These are phyloP conservation scores for Triplophysa siluroides DNA, from an alignment of 2,113 vertebrate genomes.

Conservation along the genomic window DNA sequence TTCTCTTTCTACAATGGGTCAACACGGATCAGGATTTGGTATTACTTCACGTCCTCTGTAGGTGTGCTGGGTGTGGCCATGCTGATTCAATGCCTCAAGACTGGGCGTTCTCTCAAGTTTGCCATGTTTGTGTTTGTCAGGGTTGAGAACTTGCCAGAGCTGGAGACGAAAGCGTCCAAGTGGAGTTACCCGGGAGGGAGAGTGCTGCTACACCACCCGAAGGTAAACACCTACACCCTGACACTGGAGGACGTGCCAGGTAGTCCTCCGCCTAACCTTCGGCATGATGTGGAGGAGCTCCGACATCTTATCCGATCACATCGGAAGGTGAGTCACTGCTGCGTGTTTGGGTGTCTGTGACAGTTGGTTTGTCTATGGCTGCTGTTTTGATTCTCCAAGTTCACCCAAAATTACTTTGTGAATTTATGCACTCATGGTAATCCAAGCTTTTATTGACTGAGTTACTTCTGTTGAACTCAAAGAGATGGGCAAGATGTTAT, in stretches of 20 bases:
- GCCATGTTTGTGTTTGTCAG: slow-evolving; percentile 56
- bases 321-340: slow-evolving; percentile 52
- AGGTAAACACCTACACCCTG: slow-evolving; percentile 78
- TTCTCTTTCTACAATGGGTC: slow-evolving; percentile 16
- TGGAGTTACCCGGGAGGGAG: slow-evolving; percentile 70
- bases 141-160: slow-evolving; percentile 67
- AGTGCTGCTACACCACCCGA: slow-evolving; percentile 77
- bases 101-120: slow-evolving; percentile 31
- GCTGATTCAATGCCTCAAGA: slow-evolving; percentile 32
- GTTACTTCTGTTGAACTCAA: no score
- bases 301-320: slow-evolving; percentile 57
- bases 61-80: slow-evolving; percentile 43
- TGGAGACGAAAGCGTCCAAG: slow-evolving; percentile 73
- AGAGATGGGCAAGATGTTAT: no score
- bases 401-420: no score
- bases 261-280: slow-evolving; percentile 53
- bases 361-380: background rate
- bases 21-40: background rate
- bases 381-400: background rate
- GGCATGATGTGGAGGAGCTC: slow-evolving; percentile 70
- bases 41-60: slow-evolving; percentile 6
- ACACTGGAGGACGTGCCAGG: slow-evolving; percentile 61
- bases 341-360: background rate
- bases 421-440: no score
- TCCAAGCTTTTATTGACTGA: no score